Percentiles rank a stretch among this genome's conserved stretches.
phyloP scores from a whole-genome alignment of 2,888 invertebrate genomes.

The Lasius platythorax region DNA sequence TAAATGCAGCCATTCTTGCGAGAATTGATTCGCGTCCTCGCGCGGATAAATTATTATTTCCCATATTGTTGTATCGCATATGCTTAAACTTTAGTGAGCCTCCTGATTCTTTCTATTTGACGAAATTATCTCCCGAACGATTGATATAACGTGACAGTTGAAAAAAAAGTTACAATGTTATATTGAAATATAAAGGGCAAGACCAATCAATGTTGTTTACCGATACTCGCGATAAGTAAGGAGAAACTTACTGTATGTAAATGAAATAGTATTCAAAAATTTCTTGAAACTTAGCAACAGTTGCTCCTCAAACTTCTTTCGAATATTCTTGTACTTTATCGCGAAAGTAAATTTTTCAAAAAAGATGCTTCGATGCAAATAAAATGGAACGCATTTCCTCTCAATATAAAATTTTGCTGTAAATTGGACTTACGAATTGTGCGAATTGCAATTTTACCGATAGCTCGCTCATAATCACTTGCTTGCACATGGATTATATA shows the following conservation, averaged over 20 bases:
- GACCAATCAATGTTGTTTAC: not conserved
- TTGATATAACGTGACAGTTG: not conserved
- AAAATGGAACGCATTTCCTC: not conserved
- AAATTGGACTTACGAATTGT: not conserved
- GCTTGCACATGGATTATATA: not conserved
- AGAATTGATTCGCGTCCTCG: slow-evolving; percentile 30
- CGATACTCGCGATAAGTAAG: not conserved
- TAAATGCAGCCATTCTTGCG: slow-evolving; percentile 49
- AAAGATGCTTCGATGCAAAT: slow-evolving; percentile 1
- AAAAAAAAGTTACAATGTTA: not conserved
- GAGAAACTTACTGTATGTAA: not conserved
- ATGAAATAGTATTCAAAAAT: not conserved
- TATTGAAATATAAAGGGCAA: not conserved
- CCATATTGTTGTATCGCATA: not conserved
- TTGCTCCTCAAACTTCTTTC: not conserved
- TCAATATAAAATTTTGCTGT: not conserved
- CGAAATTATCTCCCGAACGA: not conserved
- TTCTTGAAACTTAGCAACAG: not conserved
- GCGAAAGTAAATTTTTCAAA: slow-evolving; percentile 2
- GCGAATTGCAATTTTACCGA: slow-evolving; percentile 35
- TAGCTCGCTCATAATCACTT: slow-evolving; percentile 28
- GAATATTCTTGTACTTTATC: not conserved
- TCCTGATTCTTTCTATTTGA: slow-evolving; percentile 8
- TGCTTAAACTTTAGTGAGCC: not conserved
- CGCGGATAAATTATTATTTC: slow-evolving; percentile 39